These are phyloP conservation scores for Rhodinocichla rosea DNA, from an alignment of 2,113 vertebrate species.

Conservation along the genomic window DNA sequence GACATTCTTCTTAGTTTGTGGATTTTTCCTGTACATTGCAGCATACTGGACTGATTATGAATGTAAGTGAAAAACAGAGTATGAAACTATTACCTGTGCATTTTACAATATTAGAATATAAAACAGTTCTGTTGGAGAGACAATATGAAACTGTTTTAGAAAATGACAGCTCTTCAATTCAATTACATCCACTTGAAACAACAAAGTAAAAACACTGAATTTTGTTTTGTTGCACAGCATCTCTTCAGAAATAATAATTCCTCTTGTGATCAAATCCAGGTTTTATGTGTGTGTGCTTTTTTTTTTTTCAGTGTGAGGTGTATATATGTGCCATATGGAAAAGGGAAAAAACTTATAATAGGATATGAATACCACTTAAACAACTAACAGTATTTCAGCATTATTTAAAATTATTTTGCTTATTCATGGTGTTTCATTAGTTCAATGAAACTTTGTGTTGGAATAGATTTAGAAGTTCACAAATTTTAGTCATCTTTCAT, in stretches of 20 bases:
- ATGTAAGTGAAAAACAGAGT: neutral
- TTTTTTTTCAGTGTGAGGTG: neutral
- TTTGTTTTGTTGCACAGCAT: neutral
- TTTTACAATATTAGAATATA: neutral
- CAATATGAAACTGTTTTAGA: neutral
- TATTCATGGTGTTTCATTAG: neutral
- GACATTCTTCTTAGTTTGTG: neutral
- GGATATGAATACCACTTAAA: neutral
- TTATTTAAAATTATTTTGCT: neutral
- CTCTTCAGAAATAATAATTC: neutral
- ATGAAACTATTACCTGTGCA: neutral
- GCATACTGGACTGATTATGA: neutral
- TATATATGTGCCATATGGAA: neutral
- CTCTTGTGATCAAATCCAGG: neutral
- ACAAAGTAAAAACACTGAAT: neutral
- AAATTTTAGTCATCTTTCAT: neutral
- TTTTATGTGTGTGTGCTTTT: neutral
- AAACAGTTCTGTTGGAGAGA: neutral
- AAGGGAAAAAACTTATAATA: neutral
- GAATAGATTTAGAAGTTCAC: neutral
- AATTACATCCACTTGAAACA: neutral
- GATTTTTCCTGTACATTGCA: neutral
- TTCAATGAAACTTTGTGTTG: neutral
- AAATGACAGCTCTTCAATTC: conserved; percentile 38
- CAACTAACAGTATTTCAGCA: neutral